Conservation (phyloP, 92 coral and sea anemone species). For the Palythoa heliodiscus region DNA sequence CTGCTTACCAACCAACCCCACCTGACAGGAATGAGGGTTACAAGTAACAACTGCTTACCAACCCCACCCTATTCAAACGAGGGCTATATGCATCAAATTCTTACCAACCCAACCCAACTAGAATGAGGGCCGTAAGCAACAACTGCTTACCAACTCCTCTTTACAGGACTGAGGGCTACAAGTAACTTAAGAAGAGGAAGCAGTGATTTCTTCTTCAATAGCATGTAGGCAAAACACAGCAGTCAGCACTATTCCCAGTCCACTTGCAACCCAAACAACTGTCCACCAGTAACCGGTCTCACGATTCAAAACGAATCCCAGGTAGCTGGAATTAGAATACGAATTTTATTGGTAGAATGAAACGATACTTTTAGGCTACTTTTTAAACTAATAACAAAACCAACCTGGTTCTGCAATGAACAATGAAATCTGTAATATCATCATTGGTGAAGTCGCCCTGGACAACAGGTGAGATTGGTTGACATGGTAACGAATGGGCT, state of each 20-base stretch:
- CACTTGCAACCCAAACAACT: constrained; percentile 72
- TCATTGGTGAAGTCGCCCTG: constrained; percentile 95
- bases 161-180: background rate
- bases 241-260: constrained; percentile 55
- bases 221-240: constrained; percentile 59
- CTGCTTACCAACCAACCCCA: no score
- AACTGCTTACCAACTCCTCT: background rate
- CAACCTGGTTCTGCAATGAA: constrained; percentile 84
- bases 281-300: constrained; percentile 84
- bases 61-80: no score
- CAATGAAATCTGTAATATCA: constrained; percentile 81
- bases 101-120: background rate
- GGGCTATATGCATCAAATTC: background rate
- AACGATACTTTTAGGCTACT: no score
- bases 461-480: constrained; percentile 74
- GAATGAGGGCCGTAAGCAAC: background rate
- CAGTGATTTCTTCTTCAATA: constrained; percentile 63
- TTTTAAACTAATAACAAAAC: background rate
- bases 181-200: background rate
- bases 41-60: no score
- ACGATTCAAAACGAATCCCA: constrained; percentile 83
- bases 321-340: constrained; percentile 54
- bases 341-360: background rate
- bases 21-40: no score
- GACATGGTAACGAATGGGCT: constrained; percentile 89